Base-by-base conservation (phyloP, 23 tunicate genomes). In the Aplidium turbinatum region DNA sequence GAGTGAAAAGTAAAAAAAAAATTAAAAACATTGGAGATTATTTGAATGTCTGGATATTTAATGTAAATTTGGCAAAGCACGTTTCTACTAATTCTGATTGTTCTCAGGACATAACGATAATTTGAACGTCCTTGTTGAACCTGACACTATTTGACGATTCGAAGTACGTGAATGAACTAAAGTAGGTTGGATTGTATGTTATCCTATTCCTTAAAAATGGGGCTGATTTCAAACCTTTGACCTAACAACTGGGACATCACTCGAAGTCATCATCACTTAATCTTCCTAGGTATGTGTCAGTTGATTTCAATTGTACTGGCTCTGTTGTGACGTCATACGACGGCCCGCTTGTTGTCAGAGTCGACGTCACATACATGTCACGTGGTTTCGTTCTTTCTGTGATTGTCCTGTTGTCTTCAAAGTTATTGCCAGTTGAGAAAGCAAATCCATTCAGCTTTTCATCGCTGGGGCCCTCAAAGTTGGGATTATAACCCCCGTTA, bases 321-420 rank as follows among this genome's bases (percentile, higher is more conserved):
- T 77, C 83, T 16, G 91, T 85, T 33, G 76, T 68, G 42, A 85
- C 91, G 66, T 77, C 73, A 60, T 85, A 85, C 36, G 65, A 28
- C 4, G 83, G 91, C 1, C 81, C 76, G n/a, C 40, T 60, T 36
- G 87, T 51, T 74, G 73, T 82, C 69, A 75, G 47, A 36, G 55
- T 65, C 25, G 81, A 67, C 47, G 89, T 83, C 58, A 75, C 89
- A 32, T 75, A 75, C 54, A 82, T 58, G 11, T 73, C 38, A 0
- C 76, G 76, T 23, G 61, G 4, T 30, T 72, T 72, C 21, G 64
- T 0, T 5, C 25, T 19, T 4, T 25, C 64, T 19, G n/a, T 51
- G 7, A 35, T 33, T 9, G 73, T 40, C 21, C 38, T 38, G 7
- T n/a, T 7, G 20, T 25, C 68, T 25, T 29, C 36, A 42, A 11